Conservation (phyloP, 37 sponge, comb jelly and placozoan genomes). For the Crambe crambe region DNA sequence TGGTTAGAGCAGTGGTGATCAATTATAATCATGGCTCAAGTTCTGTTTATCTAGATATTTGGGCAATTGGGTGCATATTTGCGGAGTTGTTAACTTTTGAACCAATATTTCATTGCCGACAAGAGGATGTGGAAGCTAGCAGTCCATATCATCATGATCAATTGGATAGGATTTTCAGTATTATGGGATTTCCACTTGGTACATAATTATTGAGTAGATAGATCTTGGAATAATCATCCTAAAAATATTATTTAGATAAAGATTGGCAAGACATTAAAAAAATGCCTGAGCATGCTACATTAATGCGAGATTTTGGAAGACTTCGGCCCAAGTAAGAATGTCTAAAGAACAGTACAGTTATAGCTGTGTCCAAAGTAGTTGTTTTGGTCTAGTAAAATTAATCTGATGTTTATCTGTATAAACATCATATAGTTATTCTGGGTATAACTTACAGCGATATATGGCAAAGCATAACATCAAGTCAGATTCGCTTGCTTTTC, state of each 20-base stretch:
- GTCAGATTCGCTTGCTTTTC: slow-evolving; percentile 87
- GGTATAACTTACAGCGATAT: slow-evolving; percentile 76
- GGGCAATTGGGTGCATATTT: slow-evolving; percentile 99
- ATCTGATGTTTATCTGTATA: slow-evolving; percentile 12
- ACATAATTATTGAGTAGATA: background rate
- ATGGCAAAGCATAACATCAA: slow-evolving; percentile 91
- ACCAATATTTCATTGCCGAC: slow-evolving; percentile 98
- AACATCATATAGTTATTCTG: slow-evolving; percentile 42
- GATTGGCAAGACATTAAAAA: slow-evolving; percentile 96
- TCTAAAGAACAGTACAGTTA: background rate
- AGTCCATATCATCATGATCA: slow-evolving; percentile 98
- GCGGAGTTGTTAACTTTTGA: slow-evolving; percentile 96
- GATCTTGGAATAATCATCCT: background rate
- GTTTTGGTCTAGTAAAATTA: background rate
- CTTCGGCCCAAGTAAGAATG: slow-evolving; percentile 38
- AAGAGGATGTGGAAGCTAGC: slow-evolving; percentile 96
- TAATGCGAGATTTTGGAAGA: slow-evolving; percentile 84
- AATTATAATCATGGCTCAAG: background rate
- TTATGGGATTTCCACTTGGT: slow-evolving; percentile 93
- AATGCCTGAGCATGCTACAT: slow-evolving; percentile 90
- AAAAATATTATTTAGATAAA: slow-evolving; percentile 51
- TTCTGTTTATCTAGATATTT: slow-evolving; percentile 69
- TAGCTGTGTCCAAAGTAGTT: background rate
- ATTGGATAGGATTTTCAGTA: slow-evolving; percentile 90
- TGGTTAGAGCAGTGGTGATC: slow-evolving; percentile 48